Base-by-base conservation (phyloP, 2,113 vertebrate species). In the Aix galericulata region DNA sequence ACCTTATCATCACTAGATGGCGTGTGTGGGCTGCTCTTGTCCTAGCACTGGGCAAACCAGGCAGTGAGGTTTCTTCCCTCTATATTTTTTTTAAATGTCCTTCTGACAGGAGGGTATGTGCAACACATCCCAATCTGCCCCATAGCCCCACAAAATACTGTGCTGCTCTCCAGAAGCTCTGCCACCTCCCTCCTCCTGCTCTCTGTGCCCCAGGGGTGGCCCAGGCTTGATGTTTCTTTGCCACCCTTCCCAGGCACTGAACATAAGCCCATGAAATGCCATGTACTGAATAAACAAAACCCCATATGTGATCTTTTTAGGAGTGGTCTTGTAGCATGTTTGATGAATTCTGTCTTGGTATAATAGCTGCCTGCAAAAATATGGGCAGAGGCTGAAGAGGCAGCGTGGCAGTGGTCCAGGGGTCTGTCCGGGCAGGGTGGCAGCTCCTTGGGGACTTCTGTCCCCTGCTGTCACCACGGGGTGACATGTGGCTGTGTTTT, bases 1-100 rank as follows among this genome's bases (percentile, higher is more conserved):
- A 31, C 2, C 26, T 17, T 58, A 48, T 38, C 74, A 77, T 64
- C 95, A 79, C 90, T 94, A 93, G 94, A 92, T 96, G 95, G 96
- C 90, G 92, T 53, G 8, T 56, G 53, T 64, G 92, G 93, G 93
- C 90, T 62, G 83, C 3, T 82, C 72, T 2, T 36, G 23, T 11
- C 81, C 34, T 17, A 22, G 55, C 44, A 6, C 16, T 23, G 17
- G 16, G 2, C 14, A 23, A 67, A 23, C 16, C 71, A 11, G 15
- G 73, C 46, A 26, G 3, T 1, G 23, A 25, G 25, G 12, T 50
- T 55, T 67, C 40, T 53, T 56, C 29, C 20, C 11, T 53, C 17
- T 4, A 0, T 0, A 0, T 34, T 16, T 4, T 17, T 58, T 46
- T 53, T 36, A 36, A 16, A 21, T 9, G 5, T 67, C 53, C 27